Base-by-base conservation (phyloP, 2,113 vertebrate species). In the Junco hyemalis region DNA sequence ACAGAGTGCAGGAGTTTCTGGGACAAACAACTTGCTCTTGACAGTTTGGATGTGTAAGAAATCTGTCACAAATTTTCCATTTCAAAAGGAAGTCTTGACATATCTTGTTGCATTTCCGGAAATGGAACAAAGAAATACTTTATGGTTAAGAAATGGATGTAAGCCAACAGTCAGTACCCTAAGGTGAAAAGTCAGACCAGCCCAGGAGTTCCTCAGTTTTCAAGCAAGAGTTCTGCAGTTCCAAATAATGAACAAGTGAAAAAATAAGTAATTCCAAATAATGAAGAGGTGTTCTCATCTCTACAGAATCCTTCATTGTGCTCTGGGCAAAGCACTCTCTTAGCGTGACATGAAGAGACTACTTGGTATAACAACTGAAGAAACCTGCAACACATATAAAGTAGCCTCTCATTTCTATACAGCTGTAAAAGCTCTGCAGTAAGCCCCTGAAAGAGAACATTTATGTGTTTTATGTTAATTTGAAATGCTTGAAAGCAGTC, bases 61-160 rank as follows among this genome's bases (percentile, higher is more conserved):
- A 96, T 93, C 94, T 91, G 95, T 93, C 92, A 96, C 92, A 95
- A 97, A 96, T 96, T 71, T 92, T 93, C 89, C 87, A 91, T 93
- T 97, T 96, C 95, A 96, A 96, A 96, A 97, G 83, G 83, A 96
- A 96, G 86, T 61, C 54, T 88, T 97, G 92, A 53, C 79, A 91
- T 96, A 96, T 96, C 94, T 86, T 94, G 87, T 96, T 97, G 90
- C 91, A 74, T 90, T 95, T 97, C 88, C 91, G 96, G 91, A 97
- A 97, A 95, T 36, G 76, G 89, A 98, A 98, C 94, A 97, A 97
- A 95, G 95, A 65, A 86, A 77, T 89, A 96, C 85, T 88, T 70
- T 76, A 91, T 97, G 91, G 86, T 83, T 90, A 72, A 92, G 68
- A 92, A 96, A 96, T 97, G 96, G 91, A 94, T 81, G 64, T n/a